Percentiles rank a stretch among this genome's conserved stretches.
Evolutionary conservation across 2,888 invertebrate species (phyloP).

Genomic region (Hypsopygia costalis): DNA sequence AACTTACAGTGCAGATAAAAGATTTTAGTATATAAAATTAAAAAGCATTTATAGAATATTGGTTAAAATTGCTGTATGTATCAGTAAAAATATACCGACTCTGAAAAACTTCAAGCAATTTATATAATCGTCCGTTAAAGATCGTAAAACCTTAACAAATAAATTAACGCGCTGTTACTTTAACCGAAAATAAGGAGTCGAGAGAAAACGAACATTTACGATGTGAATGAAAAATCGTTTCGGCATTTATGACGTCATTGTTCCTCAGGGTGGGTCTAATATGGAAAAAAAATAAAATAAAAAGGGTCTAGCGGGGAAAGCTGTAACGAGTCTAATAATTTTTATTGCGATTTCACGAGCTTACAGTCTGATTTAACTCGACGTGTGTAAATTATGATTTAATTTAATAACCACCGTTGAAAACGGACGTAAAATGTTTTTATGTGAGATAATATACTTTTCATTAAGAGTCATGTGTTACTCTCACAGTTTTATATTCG

Average conservation of each 20-base stretch:
- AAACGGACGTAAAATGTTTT: slow-evolving; percentile 72
- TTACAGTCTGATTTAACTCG: slow-evolving; percentile 67
- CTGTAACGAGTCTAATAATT: slow-evolving; percentile 63
- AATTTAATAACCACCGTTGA: slow-evolving; percentile 71
- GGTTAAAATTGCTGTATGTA: no score
- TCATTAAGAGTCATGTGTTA: slow-evolving; percentile 69
- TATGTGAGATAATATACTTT: slow-evolving; percentile 74
- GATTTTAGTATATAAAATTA: no score
- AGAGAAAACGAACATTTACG: slow-evolving; percentile 45
- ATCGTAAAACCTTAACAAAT: neutral
- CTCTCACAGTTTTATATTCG: slow-evolving; percentile 58
- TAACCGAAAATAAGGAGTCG: slow-evolving; percentile 39
- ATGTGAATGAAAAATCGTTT: slow-evolving; percentile 60
- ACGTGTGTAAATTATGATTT: slow-evolving; percentile 75
- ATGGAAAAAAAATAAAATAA: slow-evolving; percentile 38
- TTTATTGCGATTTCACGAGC: slow-evolving; percentile 70
- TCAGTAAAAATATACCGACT: neutral
- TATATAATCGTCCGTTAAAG: neutral
- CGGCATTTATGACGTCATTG: slow-evolving; percentile 61
- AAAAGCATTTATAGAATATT: no score
- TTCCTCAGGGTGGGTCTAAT: slow-evolving; percentile 50
- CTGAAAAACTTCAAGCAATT: neutral
- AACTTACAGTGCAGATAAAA: no score
- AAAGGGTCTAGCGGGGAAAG: slow-evolving; percentile 45
- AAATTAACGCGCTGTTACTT: slow-evolving; percentile 37